Evolutionary conservation across 1,140 invertebrate species (phyloP), one percentile per base, ranked within the genome.

Genomic region (Saccostrea cuccullata): DNA sequence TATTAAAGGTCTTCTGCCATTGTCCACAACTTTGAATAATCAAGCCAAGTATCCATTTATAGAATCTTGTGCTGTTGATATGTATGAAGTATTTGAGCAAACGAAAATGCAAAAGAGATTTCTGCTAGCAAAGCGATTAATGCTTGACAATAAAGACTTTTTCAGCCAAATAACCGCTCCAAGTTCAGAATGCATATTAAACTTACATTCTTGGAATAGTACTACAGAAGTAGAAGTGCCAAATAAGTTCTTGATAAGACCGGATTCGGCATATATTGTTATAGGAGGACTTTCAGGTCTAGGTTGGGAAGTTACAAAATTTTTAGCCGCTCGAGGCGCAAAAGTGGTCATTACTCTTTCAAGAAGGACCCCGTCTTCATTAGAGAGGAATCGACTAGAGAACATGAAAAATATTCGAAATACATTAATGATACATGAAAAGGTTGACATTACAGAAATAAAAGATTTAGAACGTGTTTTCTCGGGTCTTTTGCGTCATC

Each of bases 191-290:
- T 26, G 70, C 70, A 77, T 26, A 8, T 77, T 30, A 15, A 15
- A 26, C 23, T 26, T 26, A 77, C 2, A 2, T 23, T 20, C 13
- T 15, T 77, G 15, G 20, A 26, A 77, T 13, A 8, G 23, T 1
- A 6, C 70, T 0, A 77, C 70, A n/a, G 70, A 77, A 77, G n/a
- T 77, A 40, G 36, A 77, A 77, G n/a, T 77, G 17, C 70, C 70
- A 40, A 77, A 26, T 13, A 13, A 77, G 17, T 23, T 77, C 12
- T 77, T 77, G 8, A 26, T 77, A 30, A 77, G 70, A 26, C 13
- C 13, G 4, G 70, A 77, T 13, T 26, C 70, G 13, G 70, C 70
- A 77, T 77, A 77, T 13, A 26, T 77, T 30, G 70, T 77, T n/a
- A 40, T 77, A 26, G 70, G 70, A 23, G 70, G 70, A 13, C 36